phyloP scores from a whole-genome alignment of 2,888 invertebrate species.

The Brachyptera risi region DNA sequence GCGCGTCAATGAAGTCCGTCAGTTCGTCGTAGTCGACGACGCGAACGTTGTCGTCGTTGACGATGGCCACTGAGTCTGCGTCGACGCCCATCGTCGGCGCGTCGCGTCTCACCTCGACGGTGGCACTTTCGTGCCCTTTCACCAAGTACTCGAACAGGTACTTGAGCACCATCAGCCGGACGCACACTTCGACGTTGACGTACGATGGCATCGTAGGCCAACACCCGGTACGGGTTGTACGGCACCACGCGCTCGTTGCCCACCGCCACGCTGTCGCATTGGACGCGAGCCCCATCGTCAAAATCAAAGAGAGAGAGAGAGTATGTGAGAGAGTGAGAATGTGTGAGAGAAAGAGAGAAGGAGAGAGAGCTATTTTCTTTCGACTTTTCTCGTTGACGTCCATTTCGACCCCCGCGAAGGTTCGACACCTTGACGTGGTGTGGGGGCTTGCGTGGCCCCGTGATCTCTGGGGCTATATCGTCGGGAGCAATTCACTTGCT shows the following conservation, averaged over 20 bases:
- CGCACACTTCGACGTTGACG: slow-evolving; percentile 42
- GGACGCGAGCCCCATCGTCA: slow-evolving; percentile 31
- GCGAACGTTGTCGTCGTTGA: no score
- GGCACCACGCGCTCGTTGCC: slow-evolving; percentile 43
- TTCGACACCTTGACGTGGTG: no score
- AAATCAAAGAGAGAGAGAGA: no score
- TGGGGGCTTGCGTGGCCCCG: no score
- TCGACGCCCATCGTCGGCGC: not conserved
- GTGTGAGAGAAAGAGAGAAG: no score
- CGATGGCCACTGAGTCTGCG: no score
- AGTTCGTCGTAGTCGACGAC: not conserved
- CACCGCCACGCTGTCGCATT: slow-evolving; percentile 19
- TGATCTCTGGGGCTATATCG: no score
- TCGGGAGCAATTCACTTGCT: no score
- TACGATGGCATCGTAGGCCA: slow-evolving; percentile 41
- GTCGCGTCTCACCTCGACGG: slow-evolving; percentile 17
- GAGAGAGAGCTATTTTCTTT: no score
- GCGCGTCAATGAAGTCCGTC: not conserved
- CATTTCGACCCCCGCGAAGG: no score
- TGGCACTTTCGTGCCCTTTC: slow-evolving; percentile 35
- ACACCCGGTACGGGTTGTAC: slow-evolving; percentile 39
- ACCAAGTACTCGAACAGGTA: slow-evolving; percentile 36
- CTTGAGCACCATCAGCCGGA: slow-evolving; percentile 26
- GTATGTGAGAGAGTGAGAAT: no score
- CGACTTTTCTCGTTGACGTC: no score